These are phyloP conservation scores for Clunio marinus DNA, from an alignment of 2,888 invertebrate species.

Conservation along the genomic window DNA sequence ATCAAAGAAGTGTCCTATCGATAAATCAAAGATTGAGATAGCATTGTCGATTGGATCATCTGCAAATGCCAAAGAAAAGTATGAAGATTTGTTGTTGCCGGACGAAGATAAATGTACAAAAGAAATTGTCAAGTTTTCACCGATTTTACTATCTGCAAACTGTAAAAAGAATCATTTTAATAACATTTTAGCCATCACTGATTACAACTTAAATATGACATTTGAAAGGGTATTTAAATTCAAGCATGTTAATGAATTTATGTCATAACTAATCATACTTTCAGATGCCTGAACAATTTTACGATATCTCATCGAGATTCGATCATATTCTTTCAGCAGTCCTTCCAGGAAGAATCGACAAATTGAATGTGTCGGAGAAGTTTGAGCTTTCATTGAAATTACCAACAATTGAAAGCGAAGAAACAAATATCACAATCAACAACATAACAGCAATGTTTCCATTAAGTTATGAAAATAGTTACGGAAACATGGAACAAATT, in stretches of 20 bases:
- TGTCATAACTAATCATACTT: background rate
- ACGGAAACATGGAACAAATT: constrained; percentile 7
- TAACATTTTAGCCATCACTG: background rate
- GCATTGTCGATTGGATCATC: background rate
- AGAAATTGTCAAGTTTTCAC: constrained; percentile 30
- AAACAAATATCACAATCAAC: background rate
- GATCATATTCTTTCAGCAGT: constrained; percentile 27
- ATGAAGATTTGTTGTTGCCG: background rate
- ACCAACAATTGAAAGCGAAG: background rate
- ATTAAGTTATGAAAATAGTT: background rate
- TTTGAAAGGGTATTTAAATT: constrained; percentile 19
- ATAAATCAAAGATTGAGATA: constrained; percentile 31
- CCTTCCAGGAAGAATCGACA: background rate
- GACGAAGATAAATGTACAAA: constrained; percentile 13
- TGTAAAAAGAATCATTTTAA: constrained; percentile 26
- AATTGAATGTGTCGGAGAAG: constrained; percentile 1
- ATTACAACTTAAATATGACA: background rate
- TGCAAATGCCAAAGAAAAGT: background rate
- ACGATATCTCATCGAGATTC: background rate
- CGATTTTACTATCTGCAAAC: background rate
- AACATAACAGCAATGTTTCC: background rate
- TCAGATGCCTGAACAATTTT: constrained; percentile 23
- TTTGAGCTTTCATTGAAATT: constrained; percentile 7
- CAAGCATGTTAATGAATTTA: background rate
- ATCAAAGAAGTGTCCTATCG: constrained; percentile 19